Percentiles rank a stretch among this genome's conserved stretches.
phyloP scores from a whole-genome alignment of 2,797 vertebrate species.

The Garrulus glandarius region DNA sequence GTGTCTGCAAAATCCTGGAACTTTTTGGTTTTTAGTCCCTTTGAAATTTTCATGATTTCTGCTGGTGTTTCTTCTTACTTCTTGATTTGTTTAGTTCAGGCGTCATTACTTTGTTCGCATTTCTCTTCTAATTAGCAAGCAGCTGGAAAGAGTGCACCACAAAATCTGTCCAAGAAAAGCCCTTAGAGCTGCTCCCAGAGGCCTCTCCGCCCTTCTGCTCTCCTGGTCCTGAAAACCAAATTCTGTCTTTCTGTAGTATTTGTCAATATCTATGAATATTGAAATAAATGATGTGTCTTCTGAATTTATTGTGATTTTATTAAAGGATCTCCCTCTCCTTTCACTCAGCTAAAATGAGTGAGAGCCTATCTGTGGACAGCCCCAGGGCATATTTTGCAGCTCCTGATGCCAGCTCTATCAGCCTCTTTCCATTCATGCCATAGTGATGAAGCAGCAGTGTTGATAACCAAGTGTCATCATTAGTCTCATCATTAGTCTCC shows the following conservation, averaged over 20 bases:
- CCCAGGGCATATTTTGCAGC: neutral
- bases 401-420: neutral
- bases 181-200: neutral
- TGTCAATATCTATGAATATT: neutral
- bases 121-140: neutral
- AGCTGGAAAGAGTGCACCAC: neutral
- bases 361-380: neutral
- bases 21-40: neutral
- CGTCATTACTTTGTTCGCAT: neutral
- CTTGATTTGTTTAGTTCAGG: neutral
- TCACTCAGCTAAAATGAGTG: neutral
- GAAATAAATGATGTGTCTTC: neutral
- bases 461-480: neutral
- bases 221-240: neutral
- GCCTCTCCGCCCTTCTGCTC: neutral
- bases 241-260: neutral
- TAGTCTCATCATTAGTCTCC: neutral
- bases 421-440: neutral
- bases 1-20: neutral
- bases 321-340: neutral
- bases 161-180: neutral
- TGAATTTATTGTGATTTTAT: neutral
- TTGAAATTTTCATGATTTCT: neutral
- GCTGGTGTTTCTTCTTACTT: neutral
- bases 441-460: neutral